A percentile compares a stretch with the other conserved stretches of the same genome.
Conservation (phyloP, 2,888 invertebrate genomes). For the Drosophila barbarae region DNA sequence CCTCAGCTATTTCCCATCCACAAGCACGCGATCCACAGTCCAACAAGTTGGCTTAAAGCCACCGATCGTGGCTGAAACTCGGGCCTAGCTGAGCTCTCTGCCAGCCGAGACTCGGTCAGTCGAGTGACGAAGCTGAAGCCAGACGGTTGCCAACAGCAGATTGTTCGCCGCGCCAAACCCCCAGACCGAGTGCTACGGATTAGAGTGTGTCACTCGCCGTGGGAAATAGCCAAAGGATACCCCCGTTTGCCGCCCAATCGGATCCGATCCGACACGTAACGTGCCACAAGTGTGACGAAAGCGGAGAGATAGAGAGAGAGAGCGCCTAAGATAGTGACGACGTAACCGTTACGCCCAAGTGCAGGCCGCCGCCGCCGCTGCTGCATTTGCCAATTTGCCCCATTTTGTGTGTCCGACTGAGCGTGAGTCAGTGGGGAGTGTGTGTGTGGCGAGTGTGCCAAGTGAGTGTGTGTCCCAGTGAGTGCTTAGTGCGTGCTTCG, state of each 20-base stretch:
- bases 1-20: conserved; percentile 16
- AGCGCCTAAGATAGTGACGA: conserved; percentile 38
- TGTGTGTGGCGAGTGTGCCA: conserved; percentile 37
- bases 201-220: conserved; percentile 9
- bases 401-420: conserved; percentile 44
- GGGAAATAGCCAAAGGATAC: conserved; percentile 26
- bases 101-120: conserved; percentile 45
- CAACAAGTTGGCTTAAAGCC: conserved; percentile 37
- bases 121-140: conserved; percentile 56
- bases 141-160: conserved; percentile 50
- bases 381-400: conserved; percentile 67
- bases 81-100: conserved; percentile 31
- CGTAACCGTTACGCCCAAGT: conserved; percentile 71
- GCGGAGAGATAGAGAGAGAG: conserved; percentile 13
- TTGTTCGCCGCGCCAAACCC: background rate
- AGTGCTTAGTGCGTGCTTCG: background rate
- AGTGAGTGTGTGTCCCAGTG: conserved; percentile 22
- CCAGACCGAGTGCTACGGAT: conserved; percentile 8
- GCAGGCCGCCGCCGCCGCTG: conserved; percentile 43
- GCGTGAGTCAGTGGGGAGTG: conserved; percentile 23
- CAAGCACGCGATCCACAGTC: conserved; percentile 34
- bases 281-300: conserved; percentile 29
- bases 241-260: background rate
- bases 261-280: conserved; percentile 9
- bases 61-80: conserved; percentile 19